phyloP scores from a whole-genome alignment of 1,140 invertebrate species.

The Chrysoperla carnea region DNA sequence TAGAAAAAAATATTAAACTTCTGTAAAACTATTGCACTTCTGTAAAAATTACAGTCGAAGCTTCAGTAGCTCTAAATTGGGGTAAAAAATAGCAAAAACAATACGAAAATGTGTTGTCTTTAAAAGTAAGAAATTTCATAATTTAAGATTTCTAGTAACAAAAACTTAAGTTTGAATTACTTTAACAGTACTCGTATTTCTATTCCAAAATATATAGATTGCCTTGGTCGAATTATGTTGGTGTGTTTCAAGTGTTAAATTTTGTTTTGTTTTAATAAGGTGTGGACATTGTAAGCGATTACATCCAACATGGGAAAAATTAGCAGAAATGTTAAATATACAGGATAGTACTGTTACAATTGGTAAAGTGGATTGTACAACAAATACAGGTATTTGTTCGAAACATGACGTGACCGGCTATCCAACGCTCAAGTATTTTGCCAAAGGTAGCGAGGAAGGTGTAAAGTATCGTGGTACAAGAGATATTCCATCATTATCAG shows the following conservation, averaged over 20 bases:
- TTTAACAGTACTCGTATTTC: no score
- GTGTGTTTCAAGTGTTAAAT: neutral
- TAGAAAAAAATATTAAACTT: no score
- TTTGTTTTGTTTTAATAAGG: slow-evolving; percentile 24
- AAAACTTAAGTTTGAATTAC: no score
- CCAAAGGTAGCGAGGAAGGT: slow-evolving; percentile 35
- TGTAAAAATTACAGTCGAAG: no score
- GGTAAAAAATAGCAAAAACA: no score
- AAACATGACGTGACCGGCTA: slow-evolving; percentile 56
- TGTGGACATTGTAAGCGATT: slow-evolving; percentile 52
- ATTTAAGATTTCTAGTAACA: no score
- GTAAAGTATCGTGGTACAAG: slow-evolving; percentile 49
- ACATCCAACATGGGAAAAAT: slow-evolving; percentile 48
- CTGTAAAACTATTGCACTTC: no score
- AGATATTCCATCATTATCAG: slow-evolving; percentile 49
- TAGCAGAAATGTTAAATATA: slow-evolving; percentile 45
- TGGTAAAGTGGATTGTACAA: slow-evolving; percentile 63
- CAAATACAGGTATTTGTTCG: slow-evolving; percentile 45
- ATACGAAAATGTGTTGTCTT: no score
- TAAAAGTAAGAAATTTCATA: no score
- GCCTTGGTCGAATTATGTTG: no score
- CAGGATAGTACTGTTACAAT: slow-evolving; percentile 41
- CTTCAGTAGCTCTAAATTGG: no score
- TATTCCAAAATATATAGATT: no score
- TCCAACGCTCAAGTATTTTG: slow-evolving; percentile 54